Percentiles rank a stretch among this genome's conserved stretches.
These are phyloP conservation scores for Dynastes hyllus DNA, from an alignment of 2,888 invertebrate genomes.

Conservation along the genomic window DNA sequence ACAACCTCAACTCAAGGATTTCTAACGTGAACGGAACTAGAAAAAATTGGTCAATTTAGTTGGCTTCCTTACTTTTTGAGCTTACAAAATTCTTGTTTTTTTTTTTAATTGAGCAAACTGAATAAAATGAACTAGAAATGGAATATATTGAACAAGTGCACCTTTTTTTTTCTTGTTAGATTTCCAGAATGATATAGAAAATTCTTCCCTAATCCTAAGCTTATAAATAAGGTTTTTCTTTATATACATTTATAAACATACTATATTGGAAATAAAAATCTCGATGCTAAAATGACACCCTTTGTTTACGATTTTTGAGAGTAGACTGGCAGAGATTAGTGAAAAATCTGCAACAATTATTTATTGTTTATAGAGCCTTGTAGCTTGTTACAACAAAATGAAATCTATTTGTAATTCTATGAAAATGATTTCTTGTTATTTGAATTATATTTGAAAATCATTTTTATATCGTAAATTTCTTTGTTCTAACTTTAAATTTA, in stretches of 20 bases:
- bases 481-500: no score
- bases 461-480: no score
- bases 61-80: slow-evolving; percentile 18
- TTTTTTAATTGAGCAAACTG: slow-evolving; percentile 35
- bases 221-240: slow-evolving; percentile 31
- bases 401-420: no score
- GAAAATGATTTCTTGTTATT: no score
- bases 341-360: slow-evolving; percentile 32
- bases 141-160: not conserved
- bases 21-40: slow-evolving; percentile 31
- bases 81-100: slow-evolving; percentile 18
- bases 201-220: slow-evolving; percentile 25
- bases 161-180: slow-evolving; percentile 1
- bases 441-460: no score
- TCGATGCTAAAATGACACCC: not conserved
- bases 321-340: not conserved
- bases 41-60: slow-evolving; percentile 38
- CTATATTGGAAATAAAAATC: slow-evolving; percentile 17
- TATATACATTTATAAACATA: slow-evolving; percentile 32
- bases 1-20: slow-evolving; percentile 1
- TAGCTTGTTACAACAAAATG: not conserved
- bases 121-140: not conserved
- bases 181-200: slow-evolving; percentile 38
- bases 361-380: not conserved
- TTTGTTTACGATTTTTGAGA: not conserved